Evolutionary conservation across 2,797 vertebrate genomes (phyloP), one percentile per base, ranked within the genome.

Genomic region (Hippocampus kuda): DNA sequence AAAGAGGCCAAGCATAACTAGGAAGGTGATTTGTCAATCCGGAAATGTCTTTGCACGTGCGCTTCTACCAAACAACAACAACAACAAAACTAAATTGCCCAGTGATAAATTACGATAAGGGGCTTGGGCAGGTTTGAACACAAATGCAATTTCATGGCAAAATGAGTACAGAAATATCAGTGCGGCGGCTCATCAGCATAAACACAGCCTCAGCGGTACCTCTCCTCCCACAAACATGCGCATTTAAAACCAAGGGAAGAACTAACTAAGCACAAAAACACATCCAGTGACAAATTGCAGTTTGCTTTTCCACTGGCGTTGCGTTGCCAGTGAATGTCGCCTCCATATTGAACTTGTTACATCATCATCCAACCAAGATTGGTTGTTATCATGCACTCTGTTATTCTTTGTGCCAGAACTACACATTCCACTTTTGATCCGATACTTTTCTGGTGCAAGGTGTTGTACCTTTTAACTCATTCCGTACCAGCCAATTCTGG

Each of bases 111-210:
- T 68, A 11, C 18, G 67, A 68, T 68, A 68, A 68, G 67, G 42
- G 67, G 67, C 57, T 59, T 30, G 42, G 42, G 68, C 57, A 69
- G 68, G 68, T 69, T 69, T 69, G 34, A 69, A 69, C 44, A 49
- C 59, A 69, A 69, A 69, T 34, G 27, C 68, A 69, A 69, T 62
- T 69, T 61, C 59, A 69, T 69, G 68, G 42, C 68, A 62, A 69
- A 69, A 69, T 51, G 46, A 69, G 27, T 49, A 38, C 57, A 34
- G 57, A 68, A 68, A 68, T 68, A 59, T 42, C 67, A 59, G 24
- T 15, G 56, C 67, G 5, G 18, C 2, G 42, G 18, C 56, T 67
- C 49, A 67, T 67, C 34, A 56, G 34, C 51, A 67, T 56, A 56
- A 67, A 67, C 66, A 67, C 66, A 56, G 49, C 51, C 51, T 56